Evolutionary conservation across 2,113 vertebrate genomes (phyloP), one percentile per base, ranked within the genome.

Genomic region (Anolis carolinensis): DNA sequence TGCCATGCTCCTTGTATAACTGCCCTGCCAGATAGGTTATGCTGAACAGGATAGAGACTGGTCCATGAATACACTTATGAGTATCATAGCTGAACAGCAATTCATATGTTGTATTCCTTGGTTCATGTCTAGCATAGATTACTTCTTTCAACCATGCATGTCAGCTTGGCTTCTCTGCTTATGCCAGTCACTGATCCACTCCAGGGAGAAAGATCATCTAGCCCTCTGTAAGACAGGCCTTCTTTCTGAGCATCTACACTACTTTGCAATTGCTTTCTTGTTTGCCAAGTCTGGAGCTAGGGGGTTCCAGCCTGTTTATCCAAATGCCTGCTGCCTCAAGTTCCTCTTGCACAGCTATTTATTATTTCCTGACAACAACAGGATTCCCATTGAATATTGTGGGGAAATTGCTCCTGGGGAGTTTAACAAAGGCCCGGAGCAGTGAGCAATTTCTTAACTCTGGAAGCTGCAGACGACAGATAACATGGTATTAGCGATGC

Each of bases 321-420:
- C 86, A 85, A 84, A 89, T 90, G 87, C 93, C 88, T 88, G 87
- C 89, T 52, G 86, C 89, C 90, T 94, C 92, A 89, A 90, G 20
- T 50, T 88, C 81, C 87, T 68, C 34, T 81, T 62, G 30, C 27
- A 13, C 71, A 27, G 27, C 44, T 55, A 32, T 48, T 75, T 65
- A 44, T 81, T 76, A 81, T 70, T 85, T 65, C 50, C 71, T 30
- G 34, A 68, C 34, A 75, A 70, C 34, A 80, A 59, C 59, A 68
- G 71, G 78, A 84, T 84, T 84, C 44, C 63, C 34, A 6, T 34
- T 84, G 72, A 84, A 48, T 62, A 75, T 76, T 59, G 14, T 78
- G 81, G 71, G 71, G 78, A 75, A 62, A 81, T 80, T 75, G 78
- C 48, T 85, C 71, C 27, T 55, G 27, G 87, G 82, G 62, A 75